A percentile compares a stretch with the other conserved stretches of the same genome.
Evolutionary conservation across 53 echinoderm and acorn worm genomes (phyloP).

Genomic region (Zoroaster sp.): DNA sequence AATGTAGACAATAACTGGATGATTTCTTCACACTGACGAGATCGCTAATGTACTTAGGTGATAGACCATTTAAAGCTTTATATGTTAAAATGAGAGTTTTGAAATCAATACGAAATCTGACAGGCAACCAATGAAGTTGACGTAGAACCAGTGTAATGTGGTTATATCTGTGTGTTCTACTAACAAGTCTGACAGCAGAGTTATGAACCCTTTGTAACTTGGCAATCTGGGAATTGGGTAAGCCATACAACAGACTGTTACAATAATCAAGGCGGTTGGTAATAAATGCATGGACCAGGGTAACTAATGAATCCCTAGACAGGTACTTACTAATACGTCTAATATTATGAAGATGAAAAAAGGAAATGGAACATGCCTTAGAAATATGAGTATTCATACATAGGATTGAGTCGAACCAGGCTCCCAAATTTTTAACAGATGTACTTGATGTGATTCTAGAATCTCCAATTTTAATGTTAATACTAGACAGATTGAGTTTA

Average conservation of each 20-base stretch:
- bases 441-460: not conserved
- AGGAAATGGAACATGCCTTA: not conserved
- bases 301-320: not conserved
- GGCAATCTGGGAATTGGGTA: not conserved
- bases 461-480: not conserved
- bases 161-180: not conserved
- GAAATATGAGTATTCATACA: not conserved
- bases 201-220: slow-evolving; percentile 36
- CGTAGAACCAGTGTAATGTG: not conserved
- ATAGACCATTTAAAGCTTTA: too few relatives aligned
- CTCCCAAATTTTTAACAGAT: not conserved
- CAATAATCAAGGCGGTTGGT: slow-evolving; percentile 14
- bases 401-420: not conserved
- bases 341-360: slow-evolving; percentile 6
- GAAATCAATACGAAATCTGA: too few relatives aligned
- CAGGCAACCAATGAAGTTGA: slow-evolving; percentile 11
- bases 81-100: too few relatives aligned
- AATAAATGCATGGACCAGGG: not conserved
- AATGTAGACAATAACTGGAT: too few relatives aligned
- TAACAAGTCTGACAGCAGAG: slow-evolving; percentile 5
- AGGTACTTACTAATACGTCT: not conserved
- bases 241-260: slow-evolving; percentile 39
- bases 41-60: too few relatives aligned
- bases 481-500: not conserved
- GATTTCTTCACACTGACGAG: too few relatives aligned